These are phyloP conservation scores for Abramis brama DNA, from an alignment of 2,113 vertebrate species.

Conservation along the genomic window DNA sequence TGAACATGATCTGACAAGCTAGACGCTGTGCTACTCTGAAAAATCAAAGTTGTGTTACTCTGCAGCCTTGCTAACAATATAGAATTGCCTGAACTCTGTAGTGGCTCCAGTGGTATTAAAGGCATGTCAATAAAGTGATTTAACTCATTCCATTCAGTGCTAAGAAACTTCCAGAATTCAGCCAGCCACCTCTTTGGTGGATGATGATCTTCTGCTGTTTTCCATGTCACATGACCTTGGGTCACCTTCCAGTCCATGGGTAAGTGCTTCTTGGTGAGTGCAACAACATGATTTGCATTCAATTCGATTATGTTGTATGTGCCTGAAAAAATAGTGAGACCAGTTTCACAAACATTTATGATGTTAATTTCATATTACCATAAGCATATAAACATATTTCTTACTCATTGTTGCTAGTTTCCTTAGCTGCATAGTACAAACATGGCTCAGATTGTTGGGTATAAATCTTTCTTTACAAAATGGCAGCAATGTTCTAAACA, in stretches of 20 bases:
- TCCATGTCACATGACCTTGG: constrained; percentile 71
- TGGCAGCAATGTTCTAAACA: constrained; percentile 78
- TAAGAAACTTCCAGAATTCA: constrained; percentile 81
- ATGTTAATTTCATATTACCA: background rate
- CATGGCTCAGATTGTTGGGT: constrained; percentile 67
- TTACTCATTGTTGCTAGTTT: constrained; percentile 71
- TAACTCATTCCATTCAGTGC: constrained; percentile 67
- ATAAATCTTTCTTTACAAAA: constrained; percentile 76
- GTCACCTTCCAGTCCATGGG: constrained; percentile 72
- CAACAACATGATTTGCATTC: constrained; percentile 63
- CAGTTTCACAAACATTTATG: background rate
- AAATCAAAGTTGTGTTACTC: constrained; percentile 72
- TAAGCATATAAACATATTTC: constrained; percentile 30
- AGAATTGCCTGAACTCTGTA: constrained; percentile 46
- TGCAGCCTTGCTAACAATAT: constrained; percentile 72
- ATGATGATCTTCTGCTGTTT: constrained; percentile 57
- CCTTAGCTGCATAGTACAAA: constrained; percentile 68
- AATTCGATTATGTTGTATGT: constrained; percentile 73
- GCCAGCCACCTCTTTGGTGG: constrained; percentile 80
- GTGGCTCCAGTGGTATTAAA: constrained; percentile 73
- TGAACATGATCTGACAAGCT: constrained; percentile 69
- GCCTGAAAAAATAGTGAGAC: constrained; percentile 61
- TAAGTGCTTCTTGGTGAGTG: constrained; percentile 70
- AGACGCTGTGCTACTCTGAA: constrained; percentile 68
- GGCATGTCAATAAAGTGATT: constrained; percentile 73